Evolutionary conservation across 2,888 invertebrate genomes (phyloP), one percentile per base, ranked within the genome.

Genomic region (Tineola bisselliella): DNA sequence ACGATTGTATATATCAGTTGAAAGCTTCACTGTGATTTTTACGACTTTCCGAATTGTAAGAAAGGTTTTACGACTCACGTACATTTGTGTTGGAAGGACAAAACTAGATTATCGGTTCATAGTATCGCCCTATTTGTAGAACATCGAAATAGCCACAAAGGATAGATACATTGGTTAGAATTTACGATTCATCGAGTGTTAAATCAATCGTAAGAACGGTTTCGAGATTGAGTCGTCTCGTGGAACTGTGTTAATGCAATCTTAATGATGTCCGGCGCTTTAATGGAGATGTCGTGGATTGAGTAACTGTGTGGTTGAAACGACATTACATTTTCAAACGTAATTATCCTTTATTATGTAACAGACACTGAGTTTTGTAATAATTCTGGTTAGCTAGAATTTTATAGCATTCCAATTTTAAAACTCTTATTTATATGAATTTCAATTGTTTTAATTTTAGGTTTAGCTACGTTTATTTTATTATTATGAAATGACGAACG

Each of bases 41-140:
- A 58, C 58, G 58, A 58, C 33, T 58, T 58, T 33, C 61, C 58
- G 61, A 64, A 65, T 66, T 63, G 69, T 69, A 69, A 72, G 73
- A 70, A 75, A 72, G 70, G 63, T 69, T 78, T 79, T 73, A 78
- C 70, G 76, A 71, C 60, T 61, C 52, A 44, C 60, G 60, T 48
- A 44, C 33, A 60, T 48, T 60, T 33, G 33, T 58, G 58, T 58
- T 33, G 58, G 33, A 58, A 58, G 58, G 58, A 58, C 58, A 31
- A 58, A 58, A 58, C 58, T 58, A 58, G 58, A 58, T 33, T 58
- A 58, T 58, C 58, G 33, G 58, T 58, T 58, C 13, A 58, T 58
- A n/a, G 58, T n/a, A 58, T 58, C 33, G 15, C 17, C 58, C 33
- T 33, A 58, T 58, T 58, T 33, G 8, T 19, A 12, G 17, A 19